Evolutionary conservation across 2,797 vertebrate species (phyloP), one percentile per base, ranked within the genome.

Genomic region (Odontamblyopus lacepedii): DNA sequence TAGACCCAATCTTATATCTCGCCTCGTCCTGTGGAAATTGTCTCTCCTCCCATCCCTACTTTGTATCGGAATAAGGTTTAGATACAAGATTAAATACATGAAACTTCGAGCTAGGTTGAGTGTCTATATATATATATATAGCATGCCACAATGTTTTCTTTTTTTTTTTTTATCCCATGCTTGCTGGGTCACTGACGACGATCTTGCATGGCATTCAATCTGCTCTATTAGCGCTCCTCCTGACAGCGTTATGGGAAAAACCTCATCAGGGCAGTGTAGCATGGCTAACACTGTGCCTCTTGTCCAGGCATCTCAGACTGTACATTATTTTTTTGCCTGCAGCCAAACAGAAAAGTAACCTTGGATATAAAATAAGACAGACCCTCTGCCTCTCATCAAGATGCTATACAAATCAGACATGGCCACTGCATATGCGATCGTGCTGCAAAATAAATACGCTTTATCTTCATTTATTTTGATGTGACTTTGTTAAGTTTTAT

Each of bases 281-380:
- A 63, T 84, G 74, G 78, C 78, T 87, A 78, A 85, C 84, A 64
- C 60, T 1, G 12, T 15, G 32, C 5, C 63, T 75, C 68, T 79
- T 67, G 59, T 77, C 66, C 71, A 35, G 59, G 63, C 73, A 66
- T 79, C 38, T 9, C 69, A 60, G 19, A 84, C 71, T 32, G 78
- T 80, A 67, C 74, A 75, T 80, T 87, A 80, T 83, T 79, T 69
- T 15, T 78, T 73, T 59, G 71, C 84, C 83, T 29, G 16, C 65
- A 53, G 65, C 27, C 65, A 53, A 67, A 67, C 48, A 29, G 27
- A 60, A 60, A 60, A 60, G 27, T 30, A 60, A 60, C 19, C 18
- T n/a, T 19, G 19, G 19, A 55, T 55, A 55, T 55, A 19, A 55
- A 55, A 55, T 9, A 55, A 8, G 6, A n/a, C 18, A 19, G 7